Conservation (phyloP, 2,113 vertebrate genomes). For the Pygoscelis antarcticus region DNA sequence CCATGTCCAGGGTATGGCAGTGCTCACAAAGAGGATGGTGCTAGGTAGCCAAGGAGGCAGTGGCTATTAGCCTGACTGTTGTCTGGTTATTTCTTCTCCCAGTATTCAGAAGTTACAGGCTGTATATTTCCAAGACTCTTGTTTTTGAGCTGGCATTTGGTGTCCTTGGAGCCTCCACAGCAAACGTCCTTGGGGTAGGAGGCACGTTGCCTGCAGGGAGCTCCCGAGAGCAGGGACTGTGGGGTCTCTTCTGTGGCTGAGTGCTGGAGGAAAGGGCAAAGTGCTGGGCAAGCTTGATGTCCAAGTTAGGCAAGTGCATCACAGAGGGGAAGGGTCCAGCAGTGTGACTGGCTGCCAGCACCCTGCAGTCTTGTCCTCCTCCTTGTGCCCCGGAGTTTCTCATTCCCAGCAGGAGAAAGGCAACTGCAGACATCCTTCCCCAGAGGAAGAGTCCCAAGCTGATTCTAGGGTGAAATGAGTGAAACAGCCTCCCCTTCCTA, state of each 20-base stretch:
- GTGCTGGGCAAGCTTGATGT: neutral
- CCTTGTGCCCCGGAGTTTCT: neutral
- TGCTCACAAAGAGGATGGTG: neutral
- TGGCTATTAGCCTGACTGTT: neutral
- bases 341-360: fast-evolving
- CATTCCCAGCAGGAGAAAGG: neutral
- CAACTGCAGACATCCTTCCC: neutral
- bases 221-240: neutral
- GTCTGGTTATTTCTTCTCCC: neutral
- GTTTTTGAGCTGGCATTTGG: neutral
- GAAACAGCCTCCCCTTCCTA: neutral
- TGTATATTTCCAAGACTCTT: neutral
- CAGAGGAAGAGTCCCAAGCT: neutral
- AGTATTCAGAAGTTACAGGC: neutral
- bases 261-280: neutral
- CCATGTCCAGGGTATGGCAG: fast-evolving
- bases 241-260: neutral
- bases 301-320: fast-evolving
- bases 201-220: neutral
- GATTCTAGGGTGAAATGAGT: neutral
- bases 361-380: neutral
- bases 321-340: neutral
- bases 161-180: neutral
- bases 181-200: neutral
- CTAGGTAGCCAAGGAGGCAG: neutral